A percentile compares a stretch with the other conserved stretches of the same genome.
These are phyloP conservation scores for Onychomys leucogaster DNA, from an alignment of 2,797 vertebrate genomes.

Conservation along the genomic window DNA sequence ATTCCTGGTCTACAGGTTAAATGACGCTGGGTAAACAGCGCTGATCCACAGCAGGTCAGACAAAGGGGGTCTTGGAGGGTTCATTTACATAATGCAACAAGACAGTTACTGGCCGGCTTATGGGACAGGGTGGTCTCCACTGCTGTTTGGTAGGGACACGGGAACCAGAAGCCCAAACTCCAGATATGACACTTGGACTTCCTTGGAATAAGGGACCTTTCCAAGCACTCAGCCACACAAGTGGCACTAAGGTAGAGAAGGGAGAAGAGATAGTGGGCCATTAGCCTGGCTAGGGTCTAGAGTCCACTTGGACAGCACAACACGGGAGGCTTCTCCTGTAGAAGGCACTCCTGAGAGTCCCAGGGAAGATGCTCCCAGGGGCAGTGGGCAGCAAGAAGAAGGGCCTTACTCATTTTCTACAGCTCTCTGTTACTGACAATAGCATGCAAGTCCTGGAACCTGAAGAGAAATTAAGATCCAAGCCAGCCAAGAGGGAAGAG, in stretches of 20 bases:
- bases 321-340: neutral
- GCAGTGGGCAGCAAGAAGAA: neutral
- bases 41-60: neutral
- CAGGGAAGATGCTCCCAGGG: neutral
- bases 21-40: neutral
- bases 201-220: neutral
- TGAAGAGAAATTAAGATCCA: neutral
- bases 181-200: neutral
- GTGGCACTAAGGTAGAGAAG: neutral
- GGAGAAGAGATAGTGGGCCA: neutral
- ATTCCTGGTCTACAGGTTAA: neutral
- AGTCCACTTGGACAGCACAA: neutral
- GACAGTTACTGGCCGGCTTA: neutral
- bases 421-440: neutral
- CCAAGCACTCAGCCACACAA: neutral
- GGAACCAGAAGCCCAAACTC: neutral
- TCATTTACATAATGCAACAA: neutral
- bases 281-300: rapidly evolving
- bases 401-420: neutral
- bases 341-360: neutral
- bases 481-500: neutral
- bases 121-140: neutral
- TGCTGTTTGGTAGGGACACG: neutral
- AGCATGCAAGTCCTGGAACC: neutral
- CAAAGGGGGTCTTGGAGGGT: neutral